Conservation (phyloP, 2,113 vertebrate species). For the Ictalurus punctatus region DNA sequence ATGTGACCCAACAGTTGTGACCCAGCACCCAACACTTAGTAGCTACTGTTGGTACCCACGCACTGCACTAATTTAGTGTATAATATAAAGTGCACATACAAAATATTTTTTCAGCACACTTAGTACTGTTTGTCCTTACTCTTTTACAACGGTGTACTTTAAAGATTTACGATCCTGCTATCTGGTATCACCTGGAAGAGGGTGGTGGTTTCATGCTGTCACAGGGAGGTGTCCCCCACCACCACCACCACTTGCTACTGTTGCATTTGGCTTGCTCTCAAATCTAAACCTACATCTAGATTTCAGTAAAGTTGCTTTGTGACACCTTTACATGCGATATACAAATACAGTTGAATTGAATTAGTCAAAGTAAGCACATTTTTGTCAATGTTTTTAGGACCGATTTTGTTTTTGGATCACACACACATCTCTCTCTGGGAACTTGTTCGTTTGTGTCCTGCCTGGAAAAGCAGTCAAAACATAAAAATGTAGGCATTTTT, state of each 20-base stretch:
- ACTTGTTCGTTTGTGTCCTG: not conserved
- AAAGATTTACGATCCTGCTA: not conserved
- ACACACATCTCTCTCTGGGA: not conserved
- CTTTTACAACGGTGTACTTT: not conserved
- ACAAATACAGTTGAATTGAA: not conserved
- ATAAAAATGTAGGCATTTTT: not conserved
- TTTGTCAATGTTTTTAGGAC: not conserved
- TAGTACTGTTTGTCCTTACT: not conserved
- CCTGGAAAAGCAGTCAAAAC: not conserved
- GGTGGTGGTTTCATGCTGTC: not conserved
- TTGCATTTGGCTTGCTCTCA: not conserved
- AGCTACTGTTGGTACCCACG: not conserved
- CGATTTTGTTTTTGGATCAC: not conserved
- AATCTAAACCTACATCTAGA: not conserved
- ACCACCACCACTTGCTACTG: not conserved
- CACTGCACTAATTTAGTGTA: not conserved
- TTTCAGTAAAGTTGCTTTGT: not conserved
- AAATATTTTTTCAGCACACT: not conserved
- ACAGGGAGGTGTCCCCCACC: no score
- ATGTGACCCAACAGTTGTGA: no score
- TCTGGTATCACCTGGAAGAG: not conserved
- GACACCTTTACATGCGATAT: not conserved
- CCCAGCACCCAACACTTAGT: not conserved
- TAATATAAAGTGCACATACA: not conserved
- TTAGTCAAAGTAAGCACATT: not conserved